Evolutionary conservation across 2,113 vertebrate species (phyloP), one percentile per base, ranked within the genome.

Genomic region (Nymphicus hollandicus): DNA sequence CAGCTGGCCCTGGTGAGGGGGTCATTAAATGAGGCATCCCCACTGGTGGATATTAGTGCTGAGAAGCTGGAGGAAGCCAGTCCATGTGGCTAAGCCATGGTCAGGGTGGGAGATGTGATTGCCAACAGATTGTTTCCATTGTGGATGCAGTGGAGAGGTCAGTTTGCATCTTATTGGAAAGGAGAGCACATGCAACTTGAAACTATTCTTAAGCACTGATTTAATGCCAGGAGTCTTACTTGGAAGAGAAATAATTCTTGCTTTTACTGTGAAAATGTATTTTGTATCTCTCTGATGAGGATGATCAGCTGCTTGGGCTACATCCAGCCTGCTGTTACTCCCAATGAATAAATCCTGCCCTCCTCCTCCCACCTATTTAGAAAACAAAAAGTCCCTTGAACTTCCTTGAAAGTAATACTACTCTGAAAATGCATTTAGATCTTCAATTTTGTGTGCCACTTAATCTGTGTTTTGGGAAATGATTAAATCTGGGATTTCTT

Each of bases 101-200:
- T 71, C 9, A 18, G 35, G 39, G 41, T 53, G 56, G 47, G 31
- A 1, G 6, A 7, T 43, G 52, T 47, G 69, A 47, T 71, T 87
- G 81, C 72, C n/a, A 55, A 11, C 55, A 76, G 60, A 39, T 68
- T 81, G 68, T 94, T 94, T 83, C 71, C 27, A 35, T 96, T 63
- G 63, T 1, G 50, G 53, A 76, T 72, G 56, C 52, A 60, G 44
- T 1, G 0, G n/a, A 50, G 70, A 73, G 39, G 27, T 90, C 74
- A 63, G 60, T 20, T 81, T 87, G 27, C 84, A 44, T 85, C 12
- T 64, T 56, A 6, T 1, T 70, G 79, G 76, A 82, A 94, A 88
- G 78, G 39, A 80, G 81, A 94, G 49, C 70, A 47, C 14, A 6
- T 82, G 64, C 43, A 49, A 18, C 35, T 90, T 91, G 76, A 93